Evolutionary conservation across 2,113 vertebrate genomes (phyloP).

Genomic region (Rissa tridactyla): DNA sequence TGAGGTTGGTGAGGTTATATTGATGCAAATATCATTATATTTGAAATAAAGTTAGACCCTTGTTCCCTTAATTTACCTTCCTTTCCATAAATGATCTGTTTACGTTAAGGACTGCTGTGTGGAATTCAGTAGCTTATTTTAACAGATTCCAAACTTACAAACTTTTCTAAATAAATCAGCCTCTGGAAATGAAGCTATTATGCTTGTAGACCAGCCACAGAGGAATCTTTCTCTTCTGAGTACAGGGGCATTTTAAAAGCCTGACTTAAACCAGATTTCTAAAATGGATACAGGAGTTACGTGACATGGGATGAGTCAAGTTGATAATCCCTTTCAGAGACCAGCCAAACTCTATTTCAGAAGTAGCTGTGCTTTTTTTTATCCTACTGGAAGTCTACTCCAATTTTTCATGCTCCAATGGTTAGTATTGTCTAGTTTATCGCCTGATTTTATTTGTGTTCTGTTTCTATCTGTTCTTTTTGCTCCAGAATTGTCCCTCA

Average conservation of each 20-base stretch:
- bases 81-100: neutral
- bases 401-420: neutral
- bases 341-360: neutral
- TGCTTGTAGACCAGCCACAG: neutral
- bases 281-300: neutral
- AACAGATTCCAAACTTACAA: neutral
- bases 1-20: neutral
- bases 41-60: neutral
- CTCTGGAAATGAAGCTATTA: neutral
- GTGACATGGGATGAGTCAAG: neutral
- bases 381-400: neutral
- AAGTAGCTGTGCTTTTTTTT: neutral
- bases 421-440: neutral
- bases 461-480: neutral
- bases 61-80: neutral
- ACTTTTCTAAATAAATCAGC: neutral
- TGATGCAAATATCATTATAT: neutral
- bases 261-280: conserved; percentile 6
- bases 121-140: neutral
- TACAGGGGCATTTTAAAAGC: neutral
- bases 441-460: neutral
- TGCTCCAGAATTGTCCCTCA: neutral
- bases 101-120: neutral
- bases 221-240: neutral
- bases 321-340: neutral